Percentiles rank a stretch among this genome's conserved stretches.
phyloP scores from a whole-genome alignment of 2,888 invertebrate genomes.

The Dicycla oo region DNA sequence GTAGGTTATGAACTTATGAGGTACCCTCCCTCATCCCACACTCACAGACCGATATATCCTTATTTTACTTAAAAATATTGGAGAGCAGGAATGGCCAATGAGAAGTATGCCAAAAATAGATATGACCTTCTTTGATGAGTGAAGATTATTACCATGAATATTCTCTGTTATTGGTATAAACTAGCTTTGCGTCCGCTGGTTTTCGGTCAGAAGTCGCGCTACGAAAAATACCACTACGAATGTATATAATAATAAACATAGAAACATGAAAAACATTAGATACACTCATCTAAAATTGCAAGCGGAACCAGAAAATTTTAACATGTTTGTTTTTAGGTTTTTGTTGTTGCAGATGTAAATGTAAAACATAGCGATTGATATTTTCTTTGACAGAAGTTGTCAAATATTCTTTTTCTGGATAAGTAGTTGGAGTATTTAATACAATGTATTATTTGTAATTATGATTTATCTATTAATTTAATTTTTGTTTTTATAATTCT shows the following conservation, averaged over 20 bases:
- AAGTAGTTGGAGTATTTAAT: no score
- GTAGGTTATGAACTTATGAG: no score
- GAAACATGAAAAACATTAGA: slow-evolving; percentile 77
- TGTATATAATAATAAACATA: slow-evolving; percentile 74
- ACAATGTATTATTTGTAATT: no score
- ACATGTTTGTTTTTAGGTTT: slow-evolving; percentile 67
- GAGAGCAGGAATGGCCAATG: background rate
- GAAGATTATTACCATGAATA: slow-evolving; percentile 10
- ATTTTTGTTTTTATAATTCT: no score
- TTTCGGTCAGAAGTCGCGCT: slow-evolving; percentile 48
- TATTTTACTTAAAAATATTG: background rate
- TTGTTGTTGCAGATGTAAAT: slow-evolving; percentile 18
- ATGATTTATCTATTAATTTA: no score
- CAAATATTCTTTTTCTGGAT: slow-evolving; percentile 9
- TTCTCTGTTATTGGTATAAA: background rate
- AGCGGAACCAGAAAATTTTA: slow-evolving; percentile 58
- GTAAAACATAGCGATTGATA: slow-evolving; percentile 1
- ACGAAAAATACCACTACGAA: slow-evolving; percentile 76
- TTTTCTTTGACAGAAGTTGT: slow-evolving; percentile 35
- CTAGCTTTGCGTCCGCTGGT: background rate
- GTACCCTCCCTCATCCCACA: background rate
- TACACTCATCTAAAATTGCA: slow-evolving; percentile 54
- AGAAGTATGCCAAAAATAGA: no score
- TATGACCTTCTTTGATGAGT: background rate
- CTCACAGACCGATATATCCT: background rate